These are phyloP conservation scores for Chaenocephalus aceratus DNA, from an alignment of 2,113 vertebrate species.

Conservation along the genomic window DNA sequence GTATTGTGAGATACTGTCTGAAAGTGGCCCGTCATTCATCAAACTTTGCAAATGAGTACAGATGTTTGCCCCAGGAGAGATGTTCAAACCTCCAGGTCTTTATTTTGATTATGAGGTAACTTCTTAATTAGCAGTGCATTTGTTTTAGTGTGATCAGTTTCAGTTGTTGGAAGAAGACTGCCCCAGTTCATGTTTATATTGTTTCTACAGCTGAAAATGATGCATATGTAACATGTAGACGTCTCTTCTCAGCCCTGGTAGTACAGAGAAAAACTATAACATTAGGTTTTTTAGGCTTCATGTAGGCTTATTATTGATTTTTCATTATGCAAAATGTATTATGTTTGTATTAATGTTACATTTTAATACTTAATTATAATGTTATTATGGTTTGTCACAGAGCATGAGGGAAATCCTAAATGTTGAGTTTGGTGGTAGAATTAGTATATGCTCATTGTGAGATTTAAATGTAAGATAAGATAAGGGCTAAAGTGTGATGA, in stretches of 20 bases:
- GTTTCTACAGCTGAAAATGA: background rate
- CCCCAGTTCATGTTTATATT: background rate
- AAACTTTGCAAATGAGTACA: conserved; percentile 18
- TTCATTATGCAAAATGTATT: conserved; percentile 7
- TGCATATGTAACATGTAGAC: background rate
- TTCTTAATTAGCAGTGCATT: conserved; percentile 5
- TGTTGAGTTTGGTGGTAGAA: conserved; percentile 11
- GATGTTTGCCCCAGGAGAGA: conserved; percentile 4
- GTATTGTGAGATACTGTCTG: conserved; percentile 20
- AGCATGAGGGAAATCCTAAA: conserved; percentile 11
- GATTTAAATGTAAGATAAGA: background rate
- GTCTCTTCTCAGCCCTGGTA: background rate
- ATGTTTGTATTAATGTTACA: background rate
- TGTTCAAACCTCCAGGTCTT: background rate
- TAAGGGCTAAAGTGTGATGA: conserved; percentile 1
- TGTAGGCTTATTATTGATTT: background rate
- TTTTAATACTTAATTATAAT: conserved; percentile 20
- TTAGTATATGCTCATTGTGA: background rate
- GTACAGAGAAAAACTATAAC: background rate
- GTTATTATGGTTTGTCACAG: background rate
- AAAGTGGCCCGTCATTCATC: conserved; percentile 20
- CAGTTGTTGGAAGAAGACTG: background rate
- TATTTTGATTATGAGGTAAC: background rate
- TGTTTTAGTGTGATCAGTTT: background rate
- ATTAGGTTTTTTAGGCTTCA: conserved; percentile 16